phyloP scores from a whole-genome alignment of 2,888 invertebrate species.

The Neuroscelio doddi region DNA sequence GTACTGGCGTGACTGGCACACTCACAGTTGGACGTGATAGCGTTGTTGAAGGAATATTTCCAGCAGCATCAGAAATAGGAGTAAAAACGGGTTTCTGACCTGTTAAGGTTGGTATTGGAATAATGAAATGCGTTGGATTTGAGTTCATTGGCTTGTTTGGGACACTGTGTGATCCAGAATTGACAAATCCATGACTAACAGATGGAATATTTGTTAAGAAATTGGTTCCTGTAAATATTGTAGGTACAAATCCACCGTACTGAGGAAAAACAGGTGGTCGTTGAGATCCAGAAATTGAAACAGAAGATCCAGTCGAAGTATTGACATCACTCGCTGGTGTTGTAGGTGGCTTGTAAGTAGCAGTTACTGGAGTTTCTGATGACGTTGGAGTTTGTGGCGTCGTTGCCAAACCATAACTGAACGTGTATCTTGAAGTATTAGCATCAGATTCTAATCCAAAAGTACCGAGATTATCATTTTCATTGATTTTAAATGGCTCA shows the following conservation, averaged over 20 bases:
- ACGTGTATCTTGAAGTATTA: slow-evolving; percentile 48
- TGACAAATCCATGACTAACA: slow-evolving; percentile 16
- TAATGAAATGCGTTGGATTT: slow-evolving; percentile 63
- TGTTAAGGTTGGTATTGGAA: slow-evolving; percentile 59
- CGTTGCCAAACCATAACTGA: slow-evolving; percentile 51
- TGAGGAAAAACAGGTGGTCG: slow-evolving; percentile 47
- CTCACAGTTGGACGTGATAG: slow-evolving; percentile 24
- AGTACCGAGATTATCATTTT: not conserved
- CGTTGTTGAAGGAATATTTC: slow-evolving; percentile 15
- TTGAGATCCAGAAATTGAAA: slow-evolving; percentile 8
- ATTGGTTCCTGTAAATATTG: slow-evolving; percentile 51
- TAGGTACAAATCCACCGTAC: slow-evolving; percentile 63
- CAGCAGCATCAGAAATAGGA: slow-evolving; percentile 17
- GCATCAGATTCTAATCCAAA: slow-evolving; percentile 43
- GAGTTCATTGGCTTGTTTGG: slow-evolving; percentile 46
- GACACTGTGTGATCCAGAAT: slow-evolving; percentile 9
- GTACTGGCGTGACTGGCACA: slow-evolving; percentile 44
- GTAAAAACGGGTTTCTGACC: slow-evolving; percentile 46
- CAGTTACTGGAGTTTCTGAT: slow-evolving; percentile 1
- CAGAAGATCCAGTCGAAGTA: slow-evolving; percentile 2
- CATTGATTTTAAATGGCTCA: slow-evolving; percentile 6
- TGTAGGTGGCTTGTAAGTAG: not conserved
- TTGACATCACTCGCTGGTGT: not conserved
- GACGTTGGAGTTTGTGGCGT: slow-evolving; percentile 45
- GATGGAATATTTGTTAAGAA: slow-evolving; percentile 41